A percentile compares a stretch with the other conserved stretches of the same genome.
Conservation (phyloP, 2,797 vertebrate species). For the Helostoma temminkii region DNA sequence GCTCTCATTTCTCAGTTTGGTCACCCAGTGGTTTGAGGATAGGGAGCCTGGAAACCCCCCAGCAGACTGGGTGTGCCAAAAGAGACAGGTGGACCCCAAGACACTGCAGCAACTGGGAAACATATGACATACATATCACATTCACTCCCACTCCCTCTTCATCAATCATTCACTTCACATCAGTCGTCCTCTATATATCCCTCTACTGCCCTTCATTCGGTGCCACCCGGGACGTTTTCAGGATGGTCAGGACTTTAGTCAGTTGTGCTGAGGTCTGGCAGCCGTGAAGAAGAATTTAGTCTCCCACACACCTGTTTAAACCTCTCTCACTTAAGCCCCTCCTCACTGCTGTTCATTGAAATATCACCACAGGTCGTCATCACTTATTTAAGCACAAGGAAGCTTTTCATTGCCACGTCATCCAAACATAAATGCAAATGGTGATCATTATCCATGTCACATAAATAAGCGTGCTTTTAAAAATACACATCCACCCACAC, state of each 20-base stretch:
- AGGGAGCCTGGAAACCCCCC: conserved; percentile 26
- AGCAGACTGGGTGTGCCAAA: conserved; percentile 21
- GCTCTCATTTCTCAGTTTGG: conserved; percentile 10
- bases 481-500: not conserved
- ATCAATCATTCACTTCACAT: conserved; percentile 37
- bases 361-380: conserved; percentile 6
- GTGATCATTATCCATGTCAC: not conserved
- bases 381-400: conserved; percentile 7
- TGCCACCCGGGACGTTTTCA: not conserved
- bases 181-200: conserved; percentile 2
- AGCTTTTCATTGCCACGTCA: conserved; percentile 40
- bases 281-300: conserved; percentile 32
- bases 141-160: conserved; percentile 39
- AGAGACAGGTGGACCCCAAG: conserved; percentile 57
- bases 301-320: conserved; percentile 44
- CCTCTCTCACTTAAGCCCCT: not conserved
- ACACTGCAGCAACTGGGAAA: conserved; percentile 61
- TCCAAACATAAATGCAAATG: not conserved
- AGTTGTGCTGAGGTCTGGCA: conserved; percentile 53
- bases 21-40: not conserved
- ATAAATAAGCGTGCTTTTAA: not conserved
- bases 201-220: conserved; percentile 4
- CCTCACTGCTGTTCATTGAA: not conserved
- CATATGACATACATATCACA: conserved; percentile 29
- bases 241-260: conserved; percentile 3